Evolutionary conservation across 2,888 invertebrate genomes (phyloP), one percentile per base, ranked within the genome.

Genomic region (Agriopis leucophaearia): DNA sequence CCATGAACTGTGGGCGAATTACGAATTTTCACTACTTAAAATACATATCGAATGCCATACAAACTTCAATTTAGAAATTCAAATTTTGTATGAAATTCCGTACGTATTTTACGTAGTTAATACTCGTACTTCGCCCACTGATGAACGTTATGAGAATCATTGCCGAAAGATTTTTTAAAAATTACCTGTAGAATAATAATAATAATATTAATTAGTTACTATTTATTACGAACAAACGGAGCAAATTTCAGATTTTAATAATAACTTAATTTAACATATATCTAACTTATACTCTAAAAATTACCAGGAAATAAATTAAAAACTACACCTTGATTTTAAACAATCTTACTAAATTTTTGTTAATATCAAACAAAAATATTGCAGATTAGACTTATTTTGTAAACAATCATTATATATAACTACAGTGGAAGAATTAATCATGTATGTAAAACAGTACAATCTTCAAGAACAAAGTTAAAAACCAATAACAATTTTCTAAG

Each of bases 401-500:
- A 61, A 61, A n/a, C n/a, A n/a, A n/a, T n/a, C 38, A 55, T 56
- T 15, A 15, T 10, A 38, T 52, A 9, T 18, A 57, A 58, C 62
- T 45, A 48, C 27, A 48, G 13, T 60, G 16, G 48, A 60, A 56
- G 18, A 66, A 50, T 44, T 18, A 57, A 64, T 65, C 42, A 35
- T 16, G 65, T 66, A 40, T 48, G 52, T 66, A 66, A 64, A 52
- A 50, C 48, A 60, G 52, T 63, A 66, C 40, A 64, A 51, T 51
- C 56, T 50, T 64, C 71, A 70, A 71, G 66, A 62, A 70, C 44
- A 69, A 42, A 67, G 45, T 47, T 40, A 48, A 57, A 3, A 61
- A 56, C 64, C 61, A 69, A 71, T 59, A 62, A 59, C 36, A 69
- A 60, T 80, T 82, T 85, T 74, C 74, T 92, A 93, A 93, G 92